phyloP scores from a whole-genome alignment of 2,113 vertebrate species.

The Corythoichthys haematopterus region DNA sequence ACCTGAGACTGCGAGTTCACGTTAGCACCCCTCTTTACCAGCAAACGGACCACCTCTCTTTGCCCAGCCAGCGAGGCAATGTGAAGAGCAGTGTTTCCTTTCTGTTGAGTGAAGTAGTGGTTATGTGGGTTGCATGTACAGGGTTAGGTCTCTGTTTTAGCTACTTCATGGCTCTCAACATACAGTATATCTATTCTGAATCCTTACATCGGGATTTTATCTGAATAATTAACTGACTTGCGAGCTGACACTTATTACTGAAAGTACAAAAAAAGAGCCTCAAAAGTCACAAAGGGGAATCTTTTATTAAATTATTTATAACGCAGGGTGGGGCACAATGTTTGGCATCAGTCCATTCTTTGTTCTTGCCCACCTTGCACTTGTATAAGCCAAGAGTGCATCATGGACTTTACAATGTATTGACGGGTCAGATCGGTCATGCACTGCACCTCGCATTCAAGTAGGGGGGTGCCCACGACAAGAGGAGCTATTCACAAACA shows the following conservation, averaged over 20 bases:
- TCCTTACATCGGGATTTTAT: not conserved
- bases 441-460: too few relatives aligned
- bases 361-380: not conserved
- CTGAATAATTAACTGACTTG: too few relatives aligned
- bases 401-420: too few relatives aligned
- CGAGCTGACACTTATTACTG: not conserved
- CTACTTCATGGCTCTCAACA: not conserved
- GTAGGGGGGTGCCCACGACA: too few relatives aligned
- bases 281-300: not conserved
- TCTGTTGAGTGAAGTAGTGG: slow-evolving; percentile 68
- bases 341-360: not conserved
- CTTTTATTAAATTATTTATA: not conserved
- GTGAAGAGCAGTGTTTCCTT: slow-evolving; percentile 95
- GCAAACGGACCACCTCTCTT: slow-evolving; percentile 83
- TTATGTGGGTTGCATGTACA: not conserved
- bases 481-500: too few relatives aligned
- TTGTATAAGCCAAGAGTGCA: not conserved
- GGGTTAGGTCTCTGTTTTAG: not conserved
- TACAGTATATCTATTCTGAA: not conserved
- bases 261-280: not conserved
- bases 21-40: slow-evolving; percentile 89
- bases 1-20: slow-evolving; percentile 97
- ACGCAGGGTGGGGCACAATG: not conserved
- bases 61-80: slow-evolving; percentile 95
- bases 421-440: too few relatives aligned